Percentiles rank a stretch among this genome's conserved stretches.
These are phyloP conservation scores for Gymnoscopelus braueri DNA, from an alignment of 2,797 vertebrate species.

Conservation along the genomic window DNA sequence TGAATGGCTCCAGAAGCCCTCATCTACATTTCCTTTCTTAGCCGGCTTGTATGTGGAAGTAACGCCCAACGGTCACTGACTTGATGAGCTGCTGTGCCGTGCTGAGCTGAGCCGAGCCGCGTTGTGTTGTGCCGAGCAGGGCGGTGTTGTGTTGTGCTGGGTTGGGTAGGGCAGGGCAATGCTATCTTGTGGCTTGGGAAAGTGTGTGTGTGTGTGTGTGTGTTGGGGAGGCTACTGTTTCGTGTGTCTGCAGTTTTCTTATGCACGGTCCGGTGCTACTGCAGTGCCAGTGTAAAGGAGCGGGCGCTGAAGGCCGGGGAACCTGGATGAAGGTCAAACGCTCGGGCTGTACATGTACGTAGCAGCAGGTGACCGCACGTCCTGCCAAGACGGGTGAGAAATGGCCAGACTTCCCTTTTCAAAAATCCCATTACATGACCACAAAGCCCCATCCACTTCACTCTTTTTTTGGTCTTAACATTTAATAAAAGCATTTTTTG, in stretches of 20 bases:
- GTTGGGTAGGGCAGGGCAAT: too few relatives aligned
- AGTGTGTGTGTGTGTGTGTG: background rate
- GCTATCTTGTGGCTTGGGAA: background rate
- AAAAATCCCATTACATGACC: background rate
- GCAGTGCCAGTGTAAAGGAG: background rate
- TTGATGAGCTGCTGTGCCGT: constrained; percentile 66
- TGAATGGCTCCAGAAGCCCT: constrained; percentile 83
- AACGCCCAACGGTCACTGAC: constrained; percentile 85
- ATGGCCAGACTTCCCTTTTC: background rate
- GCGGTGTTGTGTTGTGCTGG: too few relatives aligned
- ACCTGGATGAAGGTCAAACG: constrained; percentile 85
- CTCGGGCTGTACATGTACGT: constrained; percentile 58
- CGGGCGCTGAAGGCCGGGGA: constrained; percentile 51
- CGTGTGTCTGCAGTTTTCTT: background rate
- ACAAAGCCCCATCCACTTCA: too few relatives aligned
- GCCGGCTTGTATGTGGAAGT: constrained; percentile 88
- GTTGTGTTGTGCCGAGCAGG: background rate
- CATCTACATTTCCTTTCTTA: constrained; percentile 93
- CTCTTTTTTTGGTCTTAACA: too few relatives aligned
- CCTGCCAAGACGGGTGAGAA: constrained; percentile 49
- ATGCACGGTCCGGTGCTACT: background rate
- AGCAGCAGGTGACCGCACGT: constrained; percentile 81
- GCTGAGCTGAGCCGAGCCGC: constrained; percentile 40
- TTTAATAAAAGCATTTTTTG: too few relatives aligned
- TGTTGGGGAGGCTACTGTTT: too few relatives aligned